Percentiles rank a stretch among this genome's conserved stretches.
Conservation (phyloP, 2,888 invertebrate genomes). For the Amphipyra tragopoginis region DNA sequence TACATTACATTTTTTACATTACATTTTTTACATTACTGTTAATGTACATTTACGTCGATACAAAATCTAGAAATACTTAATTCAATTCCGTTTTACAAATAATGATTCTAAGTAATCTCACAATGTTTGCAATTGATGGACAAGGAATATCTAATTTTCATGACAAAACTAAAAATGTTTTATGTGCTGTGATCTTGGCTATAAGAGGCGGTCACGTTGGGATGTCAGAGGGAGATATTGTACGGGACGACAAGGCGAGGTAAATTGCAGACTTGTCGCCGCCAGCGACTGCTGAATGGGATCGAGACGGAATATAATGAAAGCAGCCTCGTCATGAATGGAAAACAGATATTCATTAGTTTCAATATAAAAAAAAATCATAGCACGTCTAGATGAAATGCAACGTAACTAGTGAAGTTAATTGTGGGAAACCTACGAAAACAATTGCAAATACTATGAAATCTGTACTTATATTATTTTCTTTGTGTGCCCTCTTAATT, state of each 20-base stretch:
- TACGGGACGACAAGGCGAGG: slow-evolving; percentile 35
- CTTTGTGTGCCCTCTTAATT: no score
- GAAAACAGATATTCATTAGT: slow-evolving; percentile 33
- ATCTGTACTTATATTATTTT: no score
- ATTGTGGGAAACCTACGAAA: no score
- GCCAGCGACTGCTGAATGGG: slow-evolving; percentile 58
- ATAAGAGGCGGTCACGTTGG: slow-evolving; percentile 15
- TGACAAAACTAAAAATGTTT: slow-evolving; percentile 23
- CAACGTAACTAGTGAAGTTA: no score
- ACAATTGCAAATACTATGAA: no score
- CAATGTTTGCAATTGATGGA: no score
- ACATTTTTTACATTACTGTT: no score
- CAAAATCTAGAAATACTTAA: neutral
- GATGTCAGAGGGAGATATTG: slow-evolving; percentile 42
- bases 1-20: no score
- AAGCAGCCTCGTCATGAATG: slow-evolving; percentile 51
- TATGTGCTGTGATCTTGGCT: slow-evolving; percentile 25
- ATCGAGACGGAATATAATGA: slow-evolving; percentile 54
- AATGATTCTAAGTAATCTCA: no score
- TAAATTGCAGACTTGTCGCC: slow-evolving; percentile 66
- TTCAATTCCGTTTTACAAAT: neutral
- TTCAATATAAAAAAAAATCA: slow-evolving; percentile 3
- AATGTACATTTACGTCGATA: no score
- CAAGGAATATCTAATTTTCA: neutral
- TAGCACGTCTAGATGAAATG: neutral